Evolutionary conservation across 2,797 vertebrate genomes (phyloP), one percentile per base, ranked within the genome.

Genomic region (Sebastiscus tertius): DNA sequence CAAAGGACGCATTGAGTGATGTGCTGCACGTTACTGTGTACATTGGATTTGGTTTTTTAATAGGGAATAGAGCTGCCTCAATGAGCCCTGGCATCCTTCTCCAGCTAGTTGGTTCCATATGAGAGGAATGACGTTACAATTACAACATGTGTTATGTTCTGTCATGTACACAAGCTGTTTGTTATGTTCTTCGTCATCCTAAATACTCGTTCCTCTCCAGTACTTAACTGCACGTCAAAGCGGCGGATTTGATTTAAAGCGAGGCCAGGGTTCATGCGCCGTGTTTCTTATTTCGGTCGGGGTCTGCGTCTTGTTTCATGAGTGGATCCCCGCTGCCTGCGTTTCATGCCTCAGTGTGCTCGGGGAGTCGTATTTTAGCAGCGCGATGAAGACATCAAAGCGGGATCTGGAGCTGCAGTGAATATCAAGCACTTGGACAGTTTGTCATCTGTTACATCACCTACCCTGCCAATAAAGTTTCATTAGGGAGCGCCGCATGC

Each of bases 401-500:
- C 82, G 1, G 36, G 68, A 82, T 81, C 64, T 81, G 89, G 92
- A 92, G 80, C 82, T 52, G 89, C 90, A 72, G 88, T 95, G 94
- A 95, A 95, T 95, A 90, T 91, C 74, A 39, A 86, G 80, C 75
- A 18, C 93, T 94, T 92, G 88, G 91, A 94, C 73, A 72, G 86
- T 88, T 87, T 92, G 90, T 93, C 86, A 89, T 92, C 87, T 83
- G 89, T 96, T 95, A 95, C 94, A 93, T 95, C 94, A 95, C 91
- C 91, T 92, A 84, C 72, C 31, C 88, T 84, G 82, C 90, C 90
- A 92, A 92, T 95, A 93, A 95, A 93, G 89, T 90, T 93, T 89
- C 88, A 91, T 93, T 93, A 83, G 87, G 92, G 90, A 85, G 77
- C 56, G 12, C 86, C 33, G 79, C 84, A 75, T 74, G 89, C 77